These are phyloP conservation scores for Epinotia bilunana DNA, from an alignment of 2,888 invertebrate genomes.

Conservation along the genomic window DNA sequence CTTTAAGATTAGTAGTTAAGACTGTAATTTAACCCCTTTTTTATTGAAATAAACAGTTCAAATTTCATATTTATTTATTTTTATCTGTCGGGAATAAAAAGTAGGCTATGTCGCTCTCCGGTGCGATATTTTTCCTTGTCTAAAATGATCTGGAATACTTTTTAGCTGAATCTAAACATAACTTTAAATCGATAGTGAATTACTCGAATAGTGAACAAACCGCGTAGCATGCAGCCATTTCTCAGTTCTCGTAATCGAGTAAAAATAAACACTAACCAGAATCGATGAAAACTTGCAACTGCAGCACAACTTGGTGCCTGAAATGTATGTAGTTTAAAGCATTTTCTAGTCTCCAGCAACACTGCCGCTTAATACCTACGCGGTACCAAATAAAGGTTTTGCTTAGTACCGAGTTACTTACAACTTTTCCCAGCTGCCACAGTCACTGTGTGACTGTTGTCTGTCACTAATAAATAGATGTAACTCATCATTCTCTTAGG, in stretches of 20 bases:
- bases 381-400: neutral
- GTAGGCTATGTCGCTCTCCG: neutral
- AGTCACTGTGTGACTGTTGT: too few relatives aligned
- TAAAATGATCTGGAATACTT: neutral
- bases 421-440: too few relatives aligned
- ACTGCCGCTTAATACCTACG: neutral
- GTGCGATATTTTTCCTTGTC: neutral
- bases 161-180: neutral
- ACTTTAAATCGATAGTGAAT: neutral
- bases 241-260: neutral
- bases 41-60: too few relatives aligned
- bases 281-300: constrained; percentile 1
- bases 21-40: too few relatives aligned
- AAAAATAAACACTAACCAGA: neutral
- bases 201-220: neutral
- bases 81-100: neutral
- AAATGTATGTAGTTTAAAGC: too few relatives aligned
- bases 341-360: too few relatives aligned
- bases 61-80: too few relatives aligned
- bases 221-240: neutral
- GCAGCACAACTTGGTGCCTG: too few relatives aligned
- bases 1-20: too few relatives aligned
- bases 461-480: too few relatives aligned
- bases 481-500: too few relatives aligned
- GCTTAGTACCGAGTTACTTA: neutral